Percentiles rank a stretch among this genome's conserved stretches.
Conservation (phyloP, 2,797 vertebrate species). For the Cryptoblepharus egeriae region DNA sequence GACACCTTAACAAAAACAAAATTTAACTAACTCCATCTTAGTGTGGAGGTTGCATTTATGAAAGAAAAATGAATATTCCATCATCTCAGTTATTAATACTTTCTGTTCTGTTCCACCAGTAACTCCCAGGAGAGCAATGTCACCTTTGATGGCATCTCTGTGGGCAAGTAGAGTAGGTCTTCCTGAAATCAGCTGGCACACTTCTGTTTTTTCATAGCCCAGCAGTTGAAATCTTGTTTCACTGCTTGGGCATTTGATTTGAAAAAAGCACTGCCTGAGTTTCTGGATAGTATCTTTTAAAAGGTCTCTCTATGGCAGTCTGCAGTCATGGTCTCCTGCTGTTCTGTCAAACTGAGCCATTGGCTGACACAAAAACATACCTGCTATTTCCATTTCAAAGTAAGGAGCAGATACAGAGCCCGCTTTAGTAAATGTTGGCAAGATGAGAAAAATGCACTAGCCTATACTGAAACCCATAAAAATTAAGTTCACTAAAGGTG, state of each 20-base stretch:
- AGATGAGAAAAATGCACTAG: conserved; percentile 27
- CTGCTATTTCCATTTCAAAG: conserved; percentile 52
- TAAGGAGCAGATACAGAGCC: conserved; percentile 15
- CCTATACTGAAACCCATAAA: conserved; percentile 8
- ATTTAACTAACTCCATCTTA: not conserved
- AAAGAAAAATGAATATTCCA: not conserved
- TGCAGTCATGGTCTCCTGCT: conserved; percentile 25
- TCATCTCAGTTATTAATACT: not conserved
- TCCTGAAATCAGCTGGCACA: not conserved
- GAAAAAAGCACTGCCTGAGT: not conserved
- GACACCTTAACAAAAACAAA: not conserved
- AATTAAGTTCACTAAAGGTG: conserved; percentile 21
- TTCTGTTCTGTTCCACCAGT: not conserved
- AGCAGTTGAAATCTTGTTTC: conserved; percentile 13
- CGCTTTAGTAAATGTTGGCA: conserved; percentile 40
- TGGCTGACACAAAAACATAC: conserved; percentile 29
- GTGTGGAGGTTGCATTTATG: not conserved
- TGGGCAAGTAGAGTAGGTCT: not conserved
- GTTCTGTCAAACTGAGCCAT: conserved; percentile 32
- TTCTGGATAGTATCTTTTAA: conserved; percentile 25
- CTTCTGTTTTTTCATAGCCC: not conserved
- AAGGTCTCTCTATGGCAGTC: conserved; percentile 18
- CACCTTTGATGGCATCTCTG: not conserved
- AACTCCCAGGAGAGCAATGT: conserved; percentile 2
- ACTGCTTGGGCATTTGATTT: conserved; percentile 14